Evolutionary conservation across 2,797 vertebrate species (phyloP).

Genomic region (Mormyrops boulengeri): DNA sequence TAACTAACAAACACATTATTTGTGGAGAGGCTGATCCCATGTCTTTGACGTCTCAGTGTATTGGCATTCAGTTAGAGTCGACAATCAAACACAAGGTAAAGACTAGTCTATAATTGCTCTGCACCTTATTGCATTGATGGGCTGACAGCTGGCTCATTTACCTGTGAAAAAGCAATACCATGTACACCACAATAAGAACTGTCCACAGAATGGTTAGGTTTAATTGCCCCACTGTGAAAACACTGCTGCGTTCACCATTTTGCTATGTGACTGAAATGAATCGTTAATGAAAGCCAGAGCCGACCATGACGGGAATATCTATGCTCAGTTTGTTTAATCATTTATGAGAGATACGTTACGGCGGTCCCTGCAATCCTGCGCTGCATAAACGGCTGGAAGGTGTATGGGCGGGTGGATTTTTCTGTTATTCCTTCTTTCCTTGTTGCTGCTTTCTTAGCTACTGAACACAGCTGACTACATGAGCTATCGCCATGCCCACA

Average conservation of each 20-base stretch:
- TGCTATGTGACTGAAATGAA: neutral
- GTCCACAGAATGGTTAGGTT: neutral
- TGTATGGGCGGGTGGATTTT: neutral
- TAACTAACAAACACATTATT: neutral
- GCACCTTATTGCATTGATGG: neutral
- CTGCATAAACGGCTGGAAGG: neutral
- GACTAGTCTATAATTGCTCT: neutral
- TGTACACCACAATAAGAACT: neutral
- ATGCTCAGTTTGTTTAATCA: neutral
- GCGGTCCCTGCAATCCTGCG: neutral
- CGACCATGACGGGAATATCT: neutral
- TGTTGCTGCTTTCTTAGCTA: constrained; percentile 51
- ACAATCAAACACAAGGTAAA: neutral
- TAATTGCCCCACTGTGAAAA: neutral
- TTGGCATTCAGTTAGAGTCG: neutral
- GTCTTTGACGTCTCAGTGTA: neutral
- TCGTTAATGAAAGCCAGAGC: neutral
- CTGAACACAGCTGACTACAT: constrained; percentile 75
- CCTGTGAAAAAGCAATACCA: neutral
- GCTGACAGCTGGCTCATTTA: neutral
- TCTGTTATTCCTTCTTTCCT: neutral
- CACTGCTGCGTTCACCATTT: neutral
- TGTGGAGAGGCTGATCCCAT: neutral
- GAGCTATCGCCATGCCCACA: constrained; percentile 55
- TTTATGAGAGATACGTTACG: neutral